These are phyloP conservation scores for Eretmocerus hayati DNA, from an alignment of 2,888 invertebrate species.

Conservation along the genomic window DNA sequence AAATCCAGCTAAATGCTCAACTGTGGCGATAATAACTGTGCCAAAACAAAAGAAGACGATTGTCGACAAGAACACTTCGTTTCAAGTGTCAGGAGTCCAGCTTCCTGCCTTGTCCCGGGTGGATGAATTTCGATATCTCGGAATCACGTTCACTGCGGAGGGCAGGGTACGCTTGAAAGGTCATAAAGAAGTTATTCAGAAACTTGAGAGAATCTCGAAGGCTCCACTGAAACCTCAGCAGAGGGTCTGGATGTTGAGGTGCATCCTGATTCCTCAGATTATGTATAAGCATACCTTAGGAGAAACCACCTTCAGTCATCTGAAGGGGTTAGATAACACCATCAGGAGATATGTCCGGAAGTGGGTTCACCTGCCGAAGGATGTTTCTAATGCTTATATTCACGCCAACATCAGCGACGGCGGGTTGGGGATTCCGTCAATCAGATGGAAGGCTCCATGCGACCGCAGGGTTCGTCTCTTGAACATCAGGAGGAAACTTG, in stretches of 20 bases:
- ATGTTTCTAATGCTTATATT: conserved; percentile 33
- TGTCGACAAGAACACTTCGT: conserved; percentile 2
- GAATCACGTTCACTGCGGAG: conserved; percentile 5
- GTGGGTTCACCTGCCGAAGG: conserved; percentile 34
- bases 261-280: conserved; percentile 38
- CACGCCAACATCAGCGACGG: conserved; percentile 31
- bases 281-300: conserved; percentile 38
- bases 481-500: neutral
- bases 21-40: conserved; percentile 9
- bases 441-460: conserved; percentile 13
- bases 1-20: conserved; percentile 27
- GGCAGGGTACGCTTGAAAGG: neutral
- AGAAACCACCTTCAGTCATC: conserved; percentile 18
- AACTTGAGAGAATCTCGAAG: conserved; percentile 26
- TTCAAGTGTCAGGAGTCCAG: neutral
- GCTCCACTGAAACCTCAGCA: conserved; percentile 41
- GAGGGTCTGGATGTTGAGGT: conserved; percentile 37
- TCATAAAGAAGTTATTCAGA: neutral
- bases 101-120: conserved; percentile 3
- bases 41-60: conserved; percentile 19
- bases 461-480: neutral
- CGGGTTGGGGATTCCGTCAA: conserved; percentile 27
- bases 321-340: conserved; percentile 32
- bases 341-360: conserved; percentile 30
- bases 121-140: conserved; percentile 12